phyloP scores from a whole-genome alignment of 1,140 invertebrate genomes.

The Diachasmimorpha longicaudata region DNA sequence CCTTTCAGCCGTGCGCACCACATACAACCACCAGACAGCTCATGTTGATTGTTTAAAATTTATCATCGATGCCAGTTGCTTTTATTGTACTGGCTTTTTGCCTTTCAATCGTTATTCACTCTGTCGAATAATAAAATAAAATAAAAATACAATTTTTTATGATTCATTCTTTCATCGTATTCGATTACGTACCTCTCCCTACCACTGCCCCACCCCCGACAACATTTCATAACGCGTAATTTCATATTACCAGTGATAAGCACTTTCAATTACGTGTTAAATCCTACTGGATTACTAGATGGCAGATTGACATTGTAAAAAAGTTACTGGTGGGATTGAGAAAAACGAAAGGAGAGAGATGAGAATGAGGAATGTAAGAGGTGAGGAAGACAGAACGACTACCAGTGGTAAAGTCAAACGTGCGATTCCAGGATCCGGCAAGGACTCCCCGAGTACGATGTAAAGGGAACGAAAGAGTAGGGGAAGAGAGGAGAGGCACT shows the following conservation, averaged over 20 bases:
- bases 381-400: neutral
- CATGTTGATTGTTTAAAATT: slow-evolving; percentile 25
- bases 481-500: slow-evolving; percentile 23
- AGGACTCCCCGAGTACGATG: neutral
- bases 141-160: neutral
- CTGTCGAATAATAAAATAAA: neutral
- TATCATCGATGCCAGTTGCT: slow-evolving; percentile 12
- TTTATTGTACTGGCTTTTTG: neutral
- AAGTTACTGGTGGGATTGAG: neutral
- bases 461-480: neutral
- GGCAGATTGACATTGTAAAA: neutral
- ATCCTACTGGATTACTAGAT: neutral
- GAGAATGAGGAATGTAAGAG: neutral
- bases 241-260: neutral
- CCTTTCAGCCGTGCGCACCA: slow-evolving; percentile 11
- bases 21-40: slow-evolving; percentile 13
- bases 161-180: neutral
- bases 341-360: neutral
- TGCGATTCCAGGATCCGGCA: neutral
- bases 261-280: neutral
- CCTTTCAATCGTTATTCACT: slow-evolving; percentile 21
- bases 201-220: neutral
- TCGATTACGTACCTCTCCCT: neutral
- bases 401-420: neutral
- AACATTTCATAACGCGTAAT: neutral